Percentiles rank a stretch among this genome's conserved stretches.
Conservation (phyloP, 2,888 invertebrate species). For the Acanthoscelides obtectus region DNA sequence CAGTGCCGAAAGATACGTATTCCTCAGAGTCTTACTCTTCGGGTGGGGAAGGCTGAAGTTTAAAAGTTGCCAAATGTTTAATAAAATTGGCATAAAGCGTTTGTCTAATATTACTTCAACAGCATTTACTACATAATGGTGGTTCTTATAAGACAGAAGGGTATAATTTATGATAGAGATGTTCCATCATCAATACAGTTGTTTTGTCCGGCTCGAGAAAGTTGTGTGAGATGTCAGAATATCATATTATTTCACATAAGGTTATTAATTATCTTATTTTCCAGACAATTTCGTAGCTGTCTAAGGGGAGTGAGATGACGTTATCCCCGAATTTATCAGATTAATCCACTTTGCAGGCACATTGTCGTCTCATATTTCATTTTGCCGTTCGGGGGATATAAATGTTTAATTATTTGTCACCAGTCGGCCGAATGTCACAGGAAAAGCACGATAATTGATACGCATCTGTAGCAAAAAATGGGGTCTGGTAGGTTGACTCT, state of each 20-base stretch:
- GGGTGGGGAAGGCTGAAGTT: no score
- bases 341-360: not conserved
- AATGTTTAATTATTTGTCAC: not conserved
- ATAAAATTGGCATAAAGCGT: no score
- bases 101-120: no score
- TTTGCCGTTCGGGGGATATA: not conserved
- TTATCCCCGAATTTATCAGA: not conserved
- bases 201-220: not conserved
- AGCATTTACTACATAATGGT: no score
- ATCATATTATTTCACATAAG: not conserved
- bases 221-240: not conserved
- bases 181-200: not conserved
- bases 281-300: not conserved
- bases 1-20: no score
- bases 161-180: not conserved
- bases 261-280: not conserved
- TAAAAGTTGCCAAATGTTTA: no score
- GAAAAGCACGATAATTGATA: not conserved
- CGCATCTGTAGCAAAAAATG: no score
- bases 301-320: not conserved
- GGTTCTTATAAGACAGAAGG: not conserved
- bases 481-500: no score
- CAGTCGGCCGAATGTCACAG: not conserved
- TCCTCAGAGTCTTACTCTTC: no score
- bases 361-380: not conserved